Percentiles rank a stretch among this genome's conserved stretches.
Conservation (phyloP, 2,888 invertebrate genomes). For the Philereme transversata region DNA sequence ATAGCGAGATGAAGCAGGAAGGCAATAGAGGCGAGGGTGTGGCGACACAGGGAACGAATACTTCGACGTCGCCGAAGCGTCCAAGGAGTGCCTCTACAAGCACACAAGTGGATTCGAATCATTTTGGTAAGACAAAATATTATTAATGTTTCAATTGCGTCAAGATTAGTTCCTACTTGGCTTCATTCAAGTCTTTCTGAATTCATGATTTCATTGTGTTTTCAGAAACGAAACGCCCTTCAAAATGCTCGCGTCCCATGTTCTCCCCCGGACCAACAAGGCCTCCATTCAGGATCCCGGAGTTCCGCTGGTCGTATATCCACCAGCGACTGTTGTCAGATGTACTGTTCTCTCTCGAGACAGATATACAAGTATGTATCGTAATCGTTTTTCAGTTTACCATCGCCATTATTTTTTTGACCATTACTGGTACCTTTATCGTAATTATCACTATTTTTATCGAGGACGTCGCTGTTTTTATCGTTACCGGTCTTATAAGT, state of each 20-base stretch:
- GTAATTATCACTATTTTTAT: neutral
- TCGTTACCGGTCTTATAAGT: too few species aligned
- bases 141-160: too few species aligned
- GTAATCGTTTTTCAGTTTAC: neutral
- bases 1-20: slow-evolving; percentile 77
- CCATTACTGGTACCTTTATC: too few species aligned
- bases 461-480: neutral
- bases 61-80: slow-evolving; percentile 86
- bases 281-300: slow-evolving; percentile 99
- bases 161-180: too few species aligned
- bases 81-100: slow-evolving; percentile 92
- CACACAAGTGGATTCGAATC: slow-evolving; percentile 93
- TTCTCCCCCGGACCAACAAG: slow-evolving; percentile 96
- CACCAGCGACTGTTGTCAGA: slow-evolving; percentile 98
- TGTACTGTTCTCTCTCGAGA: slow-evolving; percentile 97
- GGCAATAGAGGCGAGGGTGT: slow-evolving; percentile 66
- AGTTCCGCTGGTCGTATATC: slow-evolving; percentile 99
- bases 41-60: slow-evolving; percentile 70
- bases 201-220: too few species aligned
- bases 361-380: slow-evolving; percentile 93
- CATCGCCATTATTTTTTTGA: neutral
- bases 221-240: slow-evolving; percentile 82
- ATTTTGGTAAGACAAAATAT: slow-evolving; percentile 87
- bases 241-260: slow-evolving; percentile 92
- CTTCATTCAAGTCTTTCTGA: too few species aligned